phyloP scores from a whole-genome alignment of 2,888 invertebrate genomes.

The Eristalis tenax region DNA sequence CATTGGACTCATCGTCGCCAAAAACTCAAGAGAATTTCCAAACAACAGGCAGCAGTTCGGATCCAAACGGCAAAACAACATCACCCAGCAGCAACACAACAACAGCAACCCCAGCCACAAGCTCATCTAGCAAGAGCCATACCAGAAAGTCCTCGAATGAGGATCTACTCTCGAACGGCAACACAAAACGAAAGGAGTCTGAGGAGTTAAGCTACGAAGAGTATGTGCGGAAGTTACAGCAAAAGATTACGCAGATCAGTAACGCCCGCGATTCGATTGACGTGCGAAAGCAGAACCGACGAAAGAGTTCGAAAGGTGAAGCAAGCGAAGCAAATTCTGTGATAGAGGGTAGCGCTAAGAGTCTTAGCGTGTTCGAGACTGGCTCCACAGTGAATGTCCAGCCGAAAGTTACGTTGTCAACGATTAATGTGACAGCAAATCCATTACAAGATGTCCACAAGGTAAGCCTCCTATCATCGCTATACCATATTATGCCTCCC shows the following conservation, averaged over 20 bases:
- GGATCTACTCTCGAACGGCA: conserved; percentile 66
- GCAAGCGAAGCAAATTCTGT: conserved; percentile 75
- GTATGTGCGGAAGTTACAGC: conserved; percentile 86
- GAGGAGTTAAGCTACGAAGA: conserved; percentile 83
- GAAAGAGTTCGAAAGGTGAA: conserved; percentile 82
- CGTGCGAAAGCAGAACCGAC: conserved; percentile 83
- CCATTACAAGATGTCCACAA: conserved; percentile 55
- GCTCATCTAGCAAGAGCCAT: conserved; percentile 73
- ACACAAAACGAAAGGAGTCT: conserved; percentile 76
- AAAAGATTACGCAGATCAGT: conserved; percentile 87
- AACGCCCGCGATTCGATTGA: conserved; percentile 87
- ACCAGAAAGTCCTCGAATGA: conserved; percentile 74
- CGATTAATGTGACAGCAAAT: conserved; percentile 49
- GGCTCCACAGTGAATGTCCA: conserved; percentile 41
- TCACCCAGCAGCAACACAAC: conserved; percentile 79
- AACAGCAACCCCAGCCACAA: conserved; percentile 76
- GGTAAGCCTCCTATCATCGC: conserved; percentile 4
- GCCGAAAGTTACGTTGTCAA: conserved; percentile 51
- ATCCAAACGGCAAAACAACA: conserved; percentile 73
- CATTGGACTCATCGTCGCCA: conserved; percentile 80
- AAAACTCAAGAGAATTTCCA: conserved; percentile 75
- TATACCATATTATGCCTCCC: conserved; percentile 61
- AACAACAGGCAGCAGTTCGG: conserved; percentile 62
- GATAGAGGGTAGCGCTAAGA: conserved; percentile 76
- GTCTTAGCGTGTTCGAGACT: conserved; percentile 54